Evolutionary conservation across 2,113 vertebrate genomes (phyloP).

Genomic region (Salminus brasiliensis): DNA sequence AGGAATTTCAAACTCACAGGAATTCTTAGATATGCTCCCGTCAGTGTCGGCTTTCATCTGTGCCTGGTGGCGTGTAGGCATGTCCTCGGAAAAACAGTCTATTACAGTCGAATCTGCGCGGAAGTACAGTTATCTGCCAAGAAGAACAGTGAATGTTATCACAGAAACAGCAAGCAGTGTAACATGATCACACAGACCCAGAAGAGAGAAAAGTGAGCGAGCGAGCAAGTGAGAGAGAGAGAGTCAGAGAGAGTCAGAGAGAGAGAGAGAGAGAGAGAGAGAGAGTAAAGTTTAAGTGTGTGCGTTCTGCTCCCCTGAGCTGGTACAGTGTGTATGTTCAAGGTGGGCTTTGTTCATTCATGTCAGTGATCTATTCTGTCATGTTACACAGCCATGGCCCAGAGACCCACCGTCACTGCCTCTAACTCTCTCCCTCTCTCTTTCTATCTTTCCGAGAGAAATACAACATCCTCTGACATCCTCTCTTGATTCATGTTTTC

Average conservation of each 20-base stretch:
- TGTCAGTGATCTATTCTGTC: slow-evolving; percentile 51
- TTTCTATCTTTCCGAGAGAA: slow-evolving; percentile 4
- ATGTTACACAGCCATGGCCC: slow-evolving; percentile 49
- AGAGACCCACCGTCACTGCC: slow-evolving; percentile 41
- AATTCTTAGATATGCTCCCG: slow-evolving; percentile 25
- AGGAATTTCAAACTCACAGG: slow-evolving; percentile 19
- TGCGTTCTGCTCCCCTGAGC: slow-evolving; percentile 45
- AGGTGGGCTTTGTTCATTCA: slow-evolving; percentile 42
- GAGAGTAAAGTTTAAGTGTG: slow-evolving; percentile 14
- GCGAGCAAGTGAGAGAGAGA: slow-evolving; percentile 13
- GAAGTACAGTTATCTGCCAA: slow-evolving; percentile 22
- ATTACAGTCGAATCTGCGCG: slow-evolving; percentile 17
- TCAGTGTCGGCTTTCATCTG: slow-evolving; percentile 13
- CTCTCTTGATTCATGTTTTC: slow-evolving; percentile 32
- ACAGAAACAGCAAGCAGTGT: slow-evolving; percentile 27
- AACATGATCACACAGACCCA: slow-evolving; percentile 31
- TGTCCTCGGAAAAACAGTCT: slow-evolving; percentile 6
- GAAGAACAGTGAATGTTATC: slow-evolving; percentile 22
- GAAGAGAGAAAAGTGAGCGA: too few species aligned
- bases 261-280: slow-evolving; percentile 34
- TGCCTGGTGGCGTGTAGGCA: neutral
- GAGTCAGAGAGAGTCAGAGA: slow-evolving; percentile 12
- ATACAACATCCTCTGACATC: slow-evolving; percentile 17
- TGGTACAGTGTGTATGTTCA: slow-evolving; percentile 39
- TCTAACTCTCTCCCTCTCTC: slow-evolving; percentile 12